Evolutionary conservation across 2,888 invertebrate species (phyloP).

Genomic region (Brachyptera putata): DNA sequence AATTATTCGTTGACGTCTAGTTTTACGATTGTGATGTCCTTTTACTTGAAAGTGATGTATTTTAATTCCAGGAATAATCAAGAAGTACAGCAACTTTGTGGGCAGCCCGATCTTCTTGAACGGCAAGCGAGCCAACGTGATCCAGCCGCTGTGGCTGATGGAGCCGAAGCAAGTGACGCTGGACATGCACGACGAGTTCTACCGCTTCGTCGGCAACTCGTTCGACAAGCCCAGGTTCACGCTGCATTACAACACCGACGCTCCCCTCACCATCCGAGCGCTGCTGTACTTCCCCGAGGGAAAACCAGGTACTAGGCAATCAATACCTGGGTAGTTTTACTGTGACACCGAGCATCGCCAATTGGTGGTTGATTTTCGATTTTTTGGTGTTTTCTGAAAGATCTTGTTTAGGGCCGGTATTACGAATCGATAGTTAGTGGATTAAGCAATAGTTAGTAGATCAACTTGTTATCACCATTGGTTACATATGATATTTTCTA

Average conservation of each 20-base stretch:
- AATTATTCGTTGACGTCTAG: too few species aligned
- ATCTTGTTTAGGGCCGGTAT: too few species aligned
- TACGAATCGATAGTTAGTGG: too few species aligned
- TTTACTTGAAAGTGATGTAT: too few species aligned
- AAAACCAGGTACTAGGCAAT: conserved; percentile 69
- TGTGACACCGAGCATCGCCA: too few species aligned
- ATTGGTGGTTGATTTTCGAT: too few species aligned
- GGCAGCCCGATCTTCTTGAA: conserved; percentile 90
- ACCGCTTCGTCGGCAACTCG: conserved; percentile 78
- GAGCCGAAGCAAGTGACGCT: conserved; percentile 82
- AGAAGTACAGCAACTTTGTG: conserved; percentile 97
- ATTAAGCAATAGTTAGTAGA: too few species aligned
- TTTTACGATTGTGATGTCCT: too few species aligned
- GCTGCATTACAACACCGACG: conserved; percentile 90
- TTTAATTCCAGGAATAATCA: conserved; percentile 66
- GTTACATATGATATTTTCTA: too few species aligned
- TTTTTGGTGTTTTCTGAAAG: too few species aligned
- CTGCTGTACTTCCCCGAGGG: conserved; percentile 91
- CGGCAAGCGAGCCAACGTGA: conserved; percentile 81
- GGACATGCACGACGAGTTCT: conserved; percentile 90
- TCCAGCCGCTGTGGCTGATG: conserved; percentile 89
- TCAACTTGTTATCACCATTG: too few species aligned
- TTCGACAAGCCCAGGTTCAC: conserved; percentile 86
- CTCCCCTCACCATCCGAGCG: conserved; percentile 85
- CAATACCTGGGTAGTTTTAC: too few species aligned